A percentile compares a stretch with the other conserved stretches of the same genome.
Evolutionary conservation across 2,113 vertebrate genomes (phyloP).

Genomic region (Aegithalos caudatus): DNA sequence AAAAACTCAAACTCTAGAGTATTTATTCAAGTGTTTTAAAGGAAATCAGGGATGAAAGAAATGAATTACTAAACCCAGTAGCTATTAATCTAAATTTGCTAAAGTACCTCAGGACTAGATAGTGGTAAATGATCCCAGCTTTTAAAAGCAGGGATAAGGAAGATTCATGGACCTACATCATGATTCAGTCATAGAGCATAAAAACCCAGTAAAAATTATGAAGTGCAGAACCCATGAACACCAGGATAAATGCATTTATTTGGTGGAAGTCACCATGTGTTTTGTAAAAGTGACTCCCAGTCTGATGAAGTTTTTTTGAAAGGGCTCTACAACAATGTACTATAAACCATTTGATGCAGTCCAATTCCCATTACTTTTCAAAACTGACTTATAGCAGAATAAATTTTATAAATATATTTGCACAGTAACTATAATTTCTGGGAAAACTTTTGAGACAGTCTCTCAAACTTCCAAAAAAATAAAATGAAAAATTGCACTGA

Average conservation of each 20-base stretch:
- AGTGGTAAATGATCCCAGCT: neutral
- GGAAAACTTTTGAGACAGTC: neutral
- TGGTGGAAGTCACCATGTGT: neutral
- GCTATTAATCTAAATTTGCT: neutral
- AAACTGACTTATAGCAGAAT: neutral
- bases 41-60: neutral
- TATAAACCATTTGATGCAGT: neutral
- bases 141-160: neutral
- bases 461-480: neutral
- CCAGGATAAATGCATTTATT: neutral
- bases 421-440: neutral
- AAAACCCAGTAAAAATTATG: neutral
- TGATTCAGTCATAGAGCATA: neutral
- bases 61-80: neutral
- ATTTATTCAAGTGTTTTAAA: neutral
- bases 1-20: rapidly evolving
- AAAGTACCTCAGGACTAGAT: neutral
- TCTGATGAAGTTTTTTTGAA: neutral
- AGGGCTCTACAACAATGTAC: neutral
- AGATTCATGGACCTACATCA: neutral
- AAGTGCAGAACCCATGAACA: neutral
- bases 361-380: neutral
- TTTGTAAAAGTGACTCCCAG: neutral
- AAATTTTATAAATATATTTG: neutral
- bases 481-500: neutral